phyloP scores from a whole-genome alignment of 92 coral and sea anemone species.

The Epizoanthus fatuus region DNA sequence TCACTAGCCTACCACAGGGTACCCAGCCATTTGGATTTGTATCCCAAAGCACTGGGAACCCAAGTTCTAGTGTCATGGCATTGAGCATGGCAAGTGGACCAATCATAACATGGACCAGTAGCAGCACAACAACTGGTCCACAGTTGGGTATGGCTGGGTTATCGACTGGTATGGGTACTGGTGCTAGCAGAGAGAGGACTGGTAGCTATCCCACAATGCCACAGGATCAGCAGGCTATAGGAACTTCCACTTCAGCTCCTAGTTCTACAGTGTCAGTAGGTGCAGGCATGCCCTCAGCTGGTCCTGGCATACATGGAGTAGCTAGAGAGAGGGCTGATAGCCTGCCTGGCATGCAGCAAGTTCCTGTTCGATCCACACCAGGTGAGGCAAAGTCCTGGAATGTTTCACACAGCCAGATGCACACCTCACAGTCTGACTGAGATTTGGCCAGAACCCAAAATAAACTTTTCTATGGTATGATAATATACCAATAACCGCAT shows the following conservation, averaged over 20 bases:
- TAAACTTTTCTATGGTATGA: too few relatives aligned
- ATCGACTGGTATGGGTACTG: background rate
- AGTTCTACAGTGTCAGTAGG: background rate
- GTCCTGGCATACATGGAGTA: background rate
- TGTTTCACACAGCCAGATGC: too few relatives aligned
- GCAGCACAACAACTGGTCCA: background rate
- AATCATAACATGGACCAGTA: background rate
- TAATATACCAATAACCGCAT: too few relatives aligned
- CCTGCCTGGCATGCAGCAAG: conserved; percentile 6
- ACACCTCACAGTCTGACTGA: too few relatives aligned
- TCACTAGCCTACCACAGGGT: background rate
- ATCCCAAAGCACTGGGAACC: too few relatives aligned
- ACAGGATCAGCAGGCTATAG: conserved; percentile 3
- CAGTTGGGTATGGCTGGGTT: background rate
- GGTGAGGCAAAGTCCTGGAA: background rate
- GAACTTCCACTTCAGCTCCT: background rate
- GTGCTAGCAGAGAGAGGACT: conserved; percentile 7
- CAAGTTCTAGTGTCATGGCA: background rate
- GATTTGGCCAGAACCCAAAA: too few relatives aligned
- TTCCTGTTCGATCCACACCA: conserved; percentile 5
- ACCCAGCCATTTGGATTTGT: background rate
- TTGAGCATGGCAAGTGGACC: background rate
- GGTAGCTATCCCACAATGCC: conserved; percentile 11
- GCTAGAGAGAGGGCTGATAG: background rate
- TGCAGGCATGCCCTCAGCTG: background rate